Conservation (phyloP, 2,797 vertebrate species). For the Coluber constrictor region DNA sequence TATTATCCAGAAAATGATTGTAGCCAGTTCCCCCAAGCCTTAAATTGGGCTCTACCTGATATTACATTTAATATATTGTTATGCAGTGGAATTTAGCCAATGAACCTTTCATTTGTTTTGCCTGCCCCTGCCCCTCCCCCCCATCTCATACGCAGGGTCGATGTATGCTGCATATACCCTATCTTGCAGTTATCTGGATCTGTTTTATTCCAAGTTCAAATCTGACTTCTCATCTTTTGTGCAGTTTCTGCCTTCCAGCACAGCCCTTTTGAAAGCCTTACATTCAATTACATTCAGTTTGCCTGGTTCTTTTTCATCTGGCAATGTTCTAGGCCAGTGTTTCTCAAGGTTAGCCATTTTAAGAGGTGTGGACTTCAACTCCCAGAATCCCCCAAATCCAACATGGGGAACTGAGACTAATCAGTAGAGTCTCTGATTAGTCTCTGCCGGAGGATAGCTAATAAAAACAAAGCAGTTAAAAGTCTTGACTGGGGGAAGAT, state of each 20-base stretch:
- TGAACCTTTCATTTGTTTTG: background rate
- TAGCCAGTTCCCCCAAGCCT: background rate
- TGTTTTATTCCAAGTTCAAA: background rate
- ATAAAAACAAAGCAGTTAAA: background rate
- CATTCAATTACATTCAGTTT: background rate
- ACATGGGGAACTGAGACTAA: background rate
- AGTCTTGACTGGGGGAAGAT: background rate
- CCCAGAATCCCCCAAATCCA: background rate
- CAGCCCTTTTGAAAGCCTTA: background rate
- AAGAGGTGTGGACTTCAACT: background rate
- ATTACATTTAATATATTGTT: background rate
- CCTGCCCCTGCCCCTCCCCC: too few species aligned
- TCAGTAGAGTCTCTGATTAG: background rate
- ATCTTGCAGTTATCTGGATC: background rate
- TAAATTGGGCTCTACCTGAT: background rate
- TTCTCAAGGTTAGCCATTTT: background rate
- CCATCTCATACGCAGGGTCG: background rate
- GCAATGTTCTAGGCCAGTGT: background rate
- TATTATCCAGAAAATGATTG: background rate
- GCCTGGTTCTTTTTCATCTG: background rate
- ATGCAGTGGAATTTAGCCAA: background rate
- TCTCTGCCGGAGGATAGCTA: background rate
- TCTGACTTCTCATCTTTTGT: background rate
- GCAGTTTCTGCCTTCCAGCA: background rate
- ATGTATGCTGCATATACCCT: background rate